A percentile compares a stretch with the other conserved stretches of the same genome.
Conservation (phyloP, 2,888 invertebrate genomes). For the Mythimna pallens region DNA sequence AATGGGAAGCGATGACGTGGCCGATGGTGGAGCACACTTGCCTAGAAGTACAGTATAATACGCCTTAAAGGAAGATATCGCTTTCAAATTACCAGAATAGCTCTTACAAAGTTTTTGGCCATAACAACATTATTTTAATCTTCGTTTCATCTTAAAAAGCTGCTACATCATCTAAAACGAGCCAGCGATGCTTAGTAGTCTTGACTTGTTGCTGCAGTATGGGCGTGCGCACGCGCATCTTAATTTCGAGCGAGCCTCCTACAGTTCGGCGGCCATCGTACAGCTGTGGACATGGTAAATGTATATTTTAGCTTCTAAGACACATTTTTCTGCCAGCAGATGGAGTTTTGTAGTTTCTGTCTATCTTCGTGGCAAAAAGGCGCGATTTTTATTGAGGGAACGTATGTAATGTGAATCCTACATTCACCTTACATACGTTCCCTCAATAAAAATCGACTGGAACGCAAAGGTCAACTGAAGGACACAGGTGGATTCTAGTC, state of each 20-base stretch:
- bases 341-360: not conserved
- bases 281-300: slow-evolving; percentile 89
- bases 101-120: not conserved
- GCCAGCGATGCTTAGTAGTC: slow-evolving; percentile 97
- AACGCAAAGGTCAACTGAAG: too few species aligned
- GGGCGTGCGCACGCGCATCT: slow-evolving; percentile 96
- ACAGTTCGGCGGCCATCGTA: slow-evolving; percentile 97
- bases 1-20: too few species aligned
- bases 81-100: too few species aligned
- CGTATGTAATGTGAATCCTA: too few species aligned
- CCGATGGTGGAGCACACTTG: too few species aligned
- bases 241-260: slow-evolving; percentile 97
- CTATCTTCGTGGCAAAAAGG: too few species aligned
- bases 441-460: too few species aligned
- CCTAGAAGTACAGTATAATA: too few species aligned
- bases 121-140: not conserved
- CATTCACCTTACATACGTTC: too few species aligned
- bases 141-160: slow-evolving; percentile 2
- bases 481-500: too few species aligned
- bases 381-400: not conserved
- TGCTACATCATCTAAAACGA: slow-evolving; percentile 93
- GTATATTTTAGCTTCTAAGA: not conserved
- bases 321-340: not conserved
- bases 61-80: too few species aligned
- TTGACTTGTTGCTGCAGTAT: slow-evolving; percentile 97